Conservation (phyloP, 1,140 invertebrate species). For the Ceratina australensis region DNA sequence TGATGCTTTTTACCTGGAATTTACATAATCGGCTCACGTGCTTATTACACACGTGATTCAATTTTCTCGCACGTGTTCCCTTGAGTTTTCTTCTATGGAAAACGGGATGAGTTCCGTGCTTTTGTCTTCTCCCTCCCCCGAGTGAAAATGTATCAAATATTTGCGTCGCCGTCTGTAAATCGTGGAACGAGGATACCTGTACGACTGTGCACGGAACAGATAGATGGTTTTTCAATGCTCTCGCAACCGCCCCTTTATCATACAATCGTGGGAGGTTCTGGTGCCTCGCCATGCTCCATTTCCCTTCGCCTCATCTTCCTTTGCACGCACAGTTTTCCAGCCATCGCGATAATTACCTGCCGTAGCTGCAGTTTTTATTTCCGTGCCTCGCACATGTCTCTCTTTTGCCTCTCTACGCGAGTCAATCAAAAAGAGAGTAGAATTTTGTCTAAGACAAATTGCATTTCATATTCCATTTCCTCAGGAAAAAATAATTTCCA, state of each 20-base stretch:
- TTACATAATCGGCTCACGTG: background rate
- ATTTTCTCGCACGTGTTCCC: background rate
- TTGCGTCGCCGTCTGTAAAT: too few species aligned
- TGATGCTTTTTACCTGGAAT: too few species aligned
- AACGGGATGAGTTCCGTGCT: background rate
- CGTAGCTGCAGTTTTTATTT: conserved; percentile 23
- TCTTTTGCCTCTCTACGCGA: background rate
- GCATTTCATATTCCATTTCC: too few species aligned
- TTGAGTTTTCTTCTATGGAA: background rate
- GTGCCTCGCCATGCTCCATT: conserved; percentile 64
- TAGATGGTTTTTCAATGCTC: conserved; percentile 40
- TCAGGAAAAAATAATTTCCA: too few species aligned
- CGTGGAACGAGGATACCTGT: conserved; percentile 1
- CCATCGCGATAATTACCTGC: conserved; percentile 32
- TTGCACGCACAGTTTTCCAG: background rate
- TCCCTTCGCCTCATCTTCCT: conserved; percentile 53
- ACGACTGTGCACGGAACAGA: background rate
- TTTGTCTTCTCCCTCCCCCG: background rate
- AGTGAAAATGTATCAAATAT: too few species aligned
- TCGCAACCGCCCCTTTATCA: conserved; percentile 61
- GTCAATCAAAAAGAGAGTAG: conserved; percentile 6
- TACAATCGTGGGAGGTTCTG: conserved; percentile 69
- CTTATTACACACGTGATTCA: background rate
- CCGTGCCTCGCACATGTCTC: conserved; percentile 29
- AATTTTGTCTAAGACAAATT: too few species aligned